phyloP scores from a whole-genome alignment of 2,797 vertebrate species.

The Lacerta agilis region DNA sequence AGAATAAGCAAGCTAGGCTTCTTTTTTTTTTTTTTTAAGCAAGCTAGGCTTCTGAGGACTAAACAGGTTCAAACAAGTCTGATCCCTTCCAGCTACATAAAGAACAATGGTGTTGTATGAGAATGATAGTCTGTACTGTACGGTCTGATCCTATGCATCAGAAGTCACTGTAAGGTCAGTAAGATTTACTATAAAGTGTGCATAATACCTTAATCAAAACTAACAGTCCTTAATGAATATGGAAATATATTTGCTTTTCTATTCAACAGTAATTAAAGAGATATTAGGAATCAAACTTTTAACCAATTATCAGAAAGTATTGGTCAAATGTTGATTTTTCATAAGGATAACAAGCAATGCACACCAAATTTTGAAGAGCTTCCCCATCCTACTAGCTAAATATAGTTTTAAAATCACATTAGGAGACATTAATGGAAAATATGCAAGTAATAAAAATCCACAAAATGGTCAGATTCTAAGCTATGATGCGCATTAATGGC shows the following conservation, averaged over 20 bases:
- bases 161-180: not conserved
- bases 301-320: not conserved
- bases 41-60: not conserved
- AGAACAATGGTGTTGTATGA: not conserved
- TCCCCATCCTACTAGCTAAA: not conserved
- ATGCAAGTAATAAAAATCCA: not conserved
- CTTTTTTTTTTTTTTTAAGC: too few species aligned
- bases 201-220: too few species aligned
- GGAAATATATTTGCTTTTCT: too few species aligned
- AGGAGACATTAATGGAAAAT: not conserved
- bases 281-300: too few species aligned
- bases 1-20: not conserved
- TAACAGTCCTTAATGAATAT: not conserved
- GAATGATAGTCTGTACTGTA: not conserved
- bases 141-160: not conserved
- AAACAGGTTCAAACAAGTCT: not conserved
- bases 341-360: not conserved
- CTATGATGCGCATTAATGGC: not conserved
- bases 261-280: too few species aligned
- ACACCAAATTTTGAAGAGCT: not conserved
- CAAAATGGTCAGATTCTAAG: not conserved
- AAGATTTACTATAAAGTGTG: not conserved
- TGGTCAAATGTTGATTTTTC: not conserved
- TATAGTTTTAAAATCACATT: not conserved
- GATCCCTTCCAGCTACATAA: not conserved